Conservation (phyloP, 2,797 vertebrate species). For the Syncerus caffer region DNA sequence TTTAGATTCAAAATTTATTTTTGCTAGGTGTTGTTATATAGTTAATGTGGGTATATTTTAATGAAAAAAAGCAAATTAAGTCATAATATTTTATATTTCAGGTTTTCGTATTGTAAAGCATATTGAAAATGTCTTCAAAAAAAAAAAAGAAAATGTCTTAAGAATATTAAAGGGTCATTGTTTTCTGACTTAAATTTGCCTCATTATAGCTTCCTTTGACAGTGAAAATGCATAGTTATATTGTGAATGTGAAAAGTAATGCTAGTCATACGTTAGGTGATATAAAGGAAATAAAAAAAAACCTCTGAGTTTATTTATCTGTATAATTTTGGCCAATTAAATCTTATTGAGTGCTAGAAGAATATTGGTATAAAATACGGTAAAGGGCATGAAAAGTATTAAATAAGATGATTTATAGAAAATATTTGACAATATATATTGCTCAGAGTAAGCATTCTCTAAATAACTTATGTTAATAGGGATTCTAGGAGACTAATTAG, state of each 20-base stretch:
- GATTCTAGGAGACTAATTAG: neutral
- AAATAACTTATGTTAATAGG: neutral
- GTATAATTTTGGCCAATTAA: conserved; percentile 38
- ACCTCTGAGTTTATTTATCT: neutral
- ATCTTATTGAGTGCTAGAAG: neutral
- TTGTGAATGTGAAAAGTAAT: neutral
- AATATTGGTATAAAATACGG: neutral
- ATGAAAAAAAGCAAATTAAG: conserved; percentile 37
- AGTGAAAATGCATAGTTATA: neutral
- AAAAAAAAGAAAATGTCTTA: neutral
- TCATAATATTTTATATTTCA: conserved; percentile 42
- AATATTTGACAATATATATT: neutral
- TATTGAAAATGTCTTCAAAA: neutral
- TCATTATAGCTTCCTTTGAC: neutral
- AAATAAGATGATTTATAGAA: neutral
- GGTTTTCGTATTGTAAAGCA: conserved; percentile 1
- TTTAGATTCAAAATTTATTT: neutral
- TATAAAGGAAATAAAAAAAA: conserved; percentile 5
- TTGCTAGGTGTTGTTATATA: conserved; percentile 48
- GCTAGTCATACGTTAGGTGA: neutral
- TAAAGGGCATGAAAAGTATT: neutral
- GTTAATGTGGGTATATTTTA: conserved; percentile 60
- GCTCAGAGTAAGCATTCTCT: neutral
- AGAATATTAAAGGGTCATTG: neutral
- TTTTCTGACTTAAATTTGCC: conserved; percentile 48